A percentile compares a stretch with the other conserved stretches of the same genome.
Conservation (phyloP, 2,797 vertebrate genomes). For the Sciurus carolinensis region DNA sequence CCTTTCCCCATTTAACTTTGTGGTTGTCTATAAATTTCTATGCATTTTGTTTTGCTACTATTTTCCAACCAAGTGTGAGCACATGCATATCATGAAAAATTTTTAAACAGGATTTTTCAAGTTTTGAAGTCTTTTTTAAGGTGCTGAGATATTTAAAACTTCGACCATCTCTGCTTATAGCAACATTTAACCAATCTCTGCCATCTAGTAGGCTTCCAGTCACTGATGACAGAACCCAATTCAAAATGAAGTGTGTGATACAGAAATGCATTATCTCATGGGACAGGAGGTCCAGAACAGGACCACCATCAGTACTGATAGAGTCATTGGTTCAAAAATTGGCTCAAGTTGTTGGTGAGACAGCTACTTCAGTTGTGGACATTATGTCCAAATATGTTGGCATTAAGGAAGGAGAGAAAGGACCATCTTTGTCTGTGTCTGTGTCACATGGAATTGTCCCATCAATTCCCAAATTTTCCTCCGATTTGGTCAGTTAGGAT, state of each 20-base stretch:
- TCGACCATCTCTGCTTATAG: not conserved
- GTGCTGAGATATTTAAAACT: not conserved
- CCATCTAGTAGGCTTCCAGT: not conserved
- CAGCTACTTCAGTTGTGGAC: not conserved
- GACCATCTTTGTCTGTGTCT: not conserved
- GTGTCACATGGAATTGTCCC: not conserved
- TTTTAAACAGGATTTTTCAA: conserved; percentile 53
- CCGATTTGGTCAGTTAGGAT: not conserved
- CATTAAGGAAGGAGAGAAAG: not conserved
- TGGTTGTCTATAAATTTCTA: not conserved
- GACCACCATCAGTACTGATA: not conserved
- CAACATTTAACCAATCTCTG: not conserved
- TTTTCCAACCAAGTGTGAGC: not conserved
- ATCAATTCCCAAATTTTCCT: not conserved
- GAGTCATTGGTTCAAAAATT: not conserved
- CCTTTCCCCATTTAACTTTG: not conserved
- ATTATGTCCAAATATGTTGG: not conserved
- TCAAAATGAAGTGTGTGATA: not conserved
- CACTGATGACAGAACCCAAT: not conserved
- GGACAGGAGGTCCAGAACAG: not conserved
- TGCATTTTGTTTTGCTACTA: not conserved
- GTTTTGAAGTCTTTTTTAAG: not conserved
- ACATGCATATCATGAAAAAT: not conserved
- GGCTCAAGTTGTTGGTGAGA: not conserved
- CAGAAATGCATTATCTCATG: not conserved